Evolutionary conservation across 2,797 vertebrate species (phyloP).

Genomic region (Hirundo rustica): DNA sequence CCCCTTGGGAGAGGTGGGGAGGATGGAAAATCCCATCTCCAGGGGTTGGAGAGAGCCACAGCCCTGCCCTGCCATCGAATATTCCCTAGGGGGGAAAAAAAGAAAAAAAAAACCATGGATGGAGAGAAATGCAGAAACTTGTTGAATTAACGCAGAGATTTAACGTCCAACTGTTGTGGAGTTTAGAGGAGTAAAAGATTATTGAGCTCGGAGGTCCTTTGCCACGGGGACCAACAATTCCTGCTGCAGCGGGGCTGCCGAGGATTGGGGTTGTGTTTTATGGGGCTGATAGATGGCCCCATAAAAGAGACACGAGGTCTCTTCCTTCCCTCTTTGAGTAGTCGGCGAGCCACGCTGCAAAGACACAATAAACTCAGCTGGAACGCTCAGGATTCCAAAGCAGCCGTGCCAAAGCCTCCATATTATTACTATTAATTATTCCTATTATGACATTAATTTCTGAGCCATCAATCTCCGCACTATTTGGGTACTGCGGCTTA

Average conservation of each 20-base stretch:
- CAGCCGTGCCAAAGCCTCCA: background rate
- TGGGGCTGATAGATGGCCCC: background rate
- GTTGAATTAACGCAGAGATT: conserved; percentile 39
- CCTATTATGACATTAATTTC: conserved; percentile 58
- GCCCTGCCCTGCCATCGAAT: background rate
- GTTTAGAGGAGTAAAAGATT: conserved; percentile 22
- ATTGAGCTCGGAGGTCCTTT: background rate
- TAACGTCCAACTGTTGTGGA: conserved; percentile 27
- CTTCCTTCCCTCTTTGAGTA: background rate
- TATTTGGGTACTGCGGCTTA: conserved; percentile 15
- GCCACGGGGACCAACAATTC: conserved; percentile 23
- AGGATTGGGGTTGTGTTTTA: conserved; percentile 27
- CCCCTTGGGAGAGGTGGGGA: fast-evolving
- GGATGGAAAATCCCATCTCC: background rate
- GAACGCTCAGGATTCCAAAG: background rate
- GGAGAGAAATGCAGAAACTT: background rate
- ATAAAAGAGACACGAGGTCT: conserved; percentile 20
- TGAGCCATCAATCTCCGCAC: conserved; percentile 38
- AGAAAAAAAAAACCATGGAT: fast-evolving
- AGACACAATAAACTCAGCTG: background rate
- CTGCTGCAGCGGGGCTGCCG: conserved; percentile 2
- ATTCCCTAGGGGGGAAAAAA: background rate
- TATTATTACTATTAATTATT: conserved; percentile 60
- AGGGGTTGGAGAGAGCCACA: background rate
- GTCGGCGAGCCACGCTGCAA: background rate